Conservation (phyloP, 2,888 invertebrate species). For the Catonia carolina region DNA sequence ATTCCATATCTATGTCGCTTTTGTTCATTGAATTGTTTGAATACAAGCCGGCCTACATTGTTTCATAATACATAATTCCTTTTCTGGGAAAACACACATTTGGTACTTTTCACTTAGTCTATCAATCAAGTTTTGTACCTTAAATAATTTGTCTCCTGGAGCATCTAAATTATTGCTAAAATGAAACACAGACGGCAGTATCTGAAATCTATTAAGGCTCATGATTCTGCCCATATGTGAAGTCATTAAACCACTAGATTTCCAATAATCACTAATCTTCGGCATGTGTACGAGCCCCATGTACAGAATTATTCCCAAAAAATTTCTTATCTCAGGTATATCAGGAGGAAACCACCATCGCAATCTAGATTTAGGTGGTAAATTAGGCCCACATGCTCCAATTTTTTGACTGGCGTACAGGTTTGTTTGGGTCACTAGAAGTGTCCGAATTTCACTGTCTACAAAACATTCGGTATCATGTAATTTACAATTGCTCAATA, state of each 20-base stretch:
- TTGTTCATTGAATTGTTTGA: no score
- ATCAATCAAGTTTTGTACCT: background rate
- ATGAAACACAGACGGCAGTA: background rate
- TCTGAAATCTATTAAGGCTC: background rate
- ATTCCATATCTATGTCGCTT: background rate
- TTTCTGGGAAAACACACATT: background rate
- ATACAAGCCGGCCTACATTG: no score
- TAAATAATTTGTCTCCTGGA: background rate
- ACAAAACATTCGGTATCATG: background rate
- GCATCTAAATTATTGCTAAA: background rate
- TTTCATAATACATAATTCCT: background rate
- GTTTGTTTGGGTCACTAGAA: background rate
- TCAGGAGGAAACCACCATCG: background rate
- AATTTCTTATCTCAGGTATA: background rate
- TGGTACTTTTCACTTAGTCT: background rate
- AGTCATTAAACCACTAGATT: background rate
- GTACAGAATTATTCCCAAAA: background rate
- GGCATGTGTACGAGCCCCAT: background rate
- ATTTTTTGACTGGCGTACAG: background rate
- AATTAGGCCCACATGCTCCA: no score
- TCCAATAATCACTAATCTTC: background rate
- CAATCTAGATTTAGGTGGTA: background rate
- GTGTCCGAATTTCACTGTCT: background rate
- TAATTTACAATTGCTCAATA: background rate
- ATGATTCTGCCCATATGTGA: background rate